phyloP scores from a whole-genome alignment of 2,797 vertebrate genomes.

The Sebastes aleutianus region DNA sequence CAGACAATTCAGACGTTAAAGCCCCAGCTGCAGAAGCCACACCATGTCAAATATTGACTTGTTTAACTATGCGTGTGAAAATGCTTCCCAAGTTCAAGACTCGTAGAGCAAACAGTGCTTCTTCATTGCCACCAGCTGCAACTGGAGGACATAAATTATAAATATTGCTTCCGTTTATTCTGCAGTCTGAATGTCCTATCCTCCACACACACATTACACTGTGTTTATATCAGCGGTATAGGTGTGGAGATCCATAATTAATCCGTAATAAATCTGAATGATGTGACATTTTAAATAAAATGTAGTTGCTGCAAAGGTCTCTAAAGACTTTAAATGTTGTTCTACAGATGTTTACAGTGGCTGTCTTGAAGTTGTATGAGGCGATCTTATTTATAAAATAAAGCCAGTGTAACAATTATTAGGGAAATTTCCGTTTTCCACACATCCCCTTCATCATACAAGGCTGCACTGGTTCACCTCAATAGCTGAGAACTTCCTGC shows the following conservation, averaged over 20 bases:
- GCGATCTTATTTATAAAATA: neutral
- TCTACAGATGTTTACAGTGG: neutral
- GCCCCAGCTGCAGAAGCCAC: conserved; percentile 4
- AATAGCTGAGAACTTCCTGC: neutral
- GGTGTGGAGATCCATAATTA: neutral
- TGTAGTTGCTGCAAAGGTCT: neutral
- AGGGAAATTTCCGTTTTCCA: neutral
- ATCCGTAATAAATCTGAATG: neutral
- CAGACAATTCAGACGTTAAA: conserved; percentile 1
- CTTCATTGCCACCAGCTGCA: neutral
- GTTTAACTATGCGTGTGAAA: conserved; percentile 35
- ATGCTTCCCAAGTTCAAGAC: conserved; percentile 29
- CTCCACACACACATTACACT: neutral
- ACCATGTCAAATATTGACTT: conserved; percentile 59
- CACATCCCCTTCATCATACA: neutral
- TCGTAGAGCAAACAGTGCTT: conserved; percentile 4
- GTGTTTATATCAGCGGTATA: neutral
- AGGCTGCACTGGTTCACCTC: neutral
- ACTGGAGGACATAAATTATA: neutral
- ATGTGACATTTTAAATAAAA: neutral
- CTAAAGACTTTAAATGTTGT: neutral
- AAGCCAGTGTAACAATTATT: neutral
- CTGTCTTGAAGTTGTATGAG: neutral
- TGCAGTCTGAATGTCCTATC: neutral
- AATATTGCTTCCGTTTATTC: neutral